Percentiles rank a stretch among this genome's conserved stretches.
Evolutionary conservation across 2,113 vertebrate species (phyloP).

Genomic region (Oreochromis tanganicae): DNA sequence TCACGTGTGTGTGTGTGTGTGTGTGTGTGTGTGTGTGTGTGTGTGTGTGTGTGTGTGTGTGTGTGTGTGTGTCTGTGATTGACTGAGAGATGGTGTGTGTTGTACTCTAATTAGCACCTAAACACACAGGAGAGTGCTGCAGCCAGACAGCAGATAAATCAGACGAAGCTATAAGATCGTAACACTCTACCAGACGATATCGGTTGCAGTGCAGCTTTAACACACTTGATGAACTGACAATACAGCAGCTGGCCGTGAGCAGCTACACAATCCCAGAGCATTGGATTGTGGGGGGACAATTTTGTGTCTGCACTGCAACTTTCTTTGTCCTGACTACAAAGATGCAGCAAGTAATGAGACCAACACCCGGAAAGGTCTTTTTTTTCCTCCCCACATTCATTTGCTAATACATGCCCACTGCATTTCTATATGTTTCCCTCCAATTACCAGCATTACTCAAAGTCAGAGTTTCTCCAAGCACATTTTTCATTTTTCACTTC

Average conservation of each 20-base stretch:
- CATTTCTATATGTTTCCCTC: slow-evolving; percentile 64
- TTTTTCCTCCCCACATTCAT: slow-evolving; percentile 32
- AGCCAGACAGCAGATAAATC: slow-evolving; percentile 64
- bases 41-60: not conserved
- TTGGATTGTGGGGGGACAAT: not conserved
- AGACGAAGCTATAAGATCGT: slow-evolving; percentile 41
- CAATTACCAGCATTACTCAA: slow-evolving; percentile 74
- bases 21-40: too few species aligned
- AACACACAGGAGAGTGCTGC: slow-evolving; percentile 61
- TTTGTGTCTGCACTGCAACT: slow-evolving; percentile 54
- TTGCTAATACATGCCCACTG: slow-evolving; percentile 57
- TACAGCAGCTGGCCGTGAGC: not conserved
- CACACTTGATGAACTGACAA: slow-evolving; percentile 54
- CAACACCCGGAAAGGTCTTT: not conserved
- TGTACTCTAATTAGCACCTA: slow-evolving; percentile 66
- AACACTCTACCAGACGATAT: slow-evolving; percentile 47
- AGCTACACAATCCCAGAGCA: slow-evolving; percentile 23
- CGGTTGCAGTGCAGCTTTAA: slow-evolving; percentile 39
- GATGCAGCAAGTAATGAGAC: slow-evolving; percentile 56
- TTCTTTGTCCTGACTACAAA: slow-evolving; percentile 33
- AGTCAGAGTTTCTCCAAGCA: slow-evolving; percentile 53
- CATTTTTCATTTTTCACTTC: slow-evolving; percentile 69
- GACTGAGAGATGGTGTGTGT: not conserved
- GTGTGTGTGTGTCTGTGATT: not conserved
- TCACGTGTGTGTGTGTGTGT: not conserved